Percentiles rank a stretch among this genome's conserved stretches.
phyloP scores from a whole-genome alignment of 2,797 vertebrate genomes.

The Cyclura pinguis region DNA sequence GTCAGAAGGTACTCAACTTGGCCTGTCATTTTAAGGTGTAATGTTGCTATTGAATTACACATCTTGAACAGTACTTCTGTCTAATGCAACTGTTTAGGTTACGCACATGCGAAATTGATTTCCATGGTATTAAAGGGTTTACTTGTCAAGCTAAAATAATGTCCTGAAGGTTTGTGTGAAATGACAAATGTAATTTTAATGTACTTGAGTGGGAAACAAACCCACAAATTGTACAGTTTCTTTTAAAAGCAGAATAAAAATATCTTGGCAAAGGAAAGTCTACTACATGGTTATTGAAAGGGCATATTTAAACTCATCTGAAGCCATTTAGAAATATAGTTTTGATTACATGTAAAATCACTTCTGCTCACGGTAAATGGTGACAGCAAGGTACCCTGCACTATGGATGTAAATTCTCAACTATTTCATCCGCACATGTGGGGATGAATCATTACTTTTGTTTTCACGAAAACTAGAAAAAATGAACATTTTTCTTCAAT shows the following conservation, averaged over 20 bases:
- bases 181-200: constrained; percentile 24
- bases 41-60: constrained; percentile 11
- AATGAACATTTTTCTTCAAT: no score
- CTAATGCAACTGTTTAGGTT: constrained; percentile 41
- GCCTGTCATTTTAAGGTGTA: constrained; percentile 4
- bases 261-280: not conserved
- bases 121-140: constrained; percentile 43
- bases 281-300: not conserved
- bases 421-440: no score
- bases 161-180: not conserved
- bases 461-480: no score
- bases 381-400: no score
- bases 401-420: no score
- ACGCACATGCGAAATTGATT: constrained; percentile 47
- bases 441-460: no score
- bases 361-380: no score
- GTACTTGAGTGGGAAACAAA: not conserved
- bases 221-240: not conserved
- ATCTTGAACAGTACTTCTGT: constrained; percentile 30
- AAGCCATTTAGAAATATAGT: no score
- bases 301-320: no score
- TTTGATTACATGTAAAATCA: no score
- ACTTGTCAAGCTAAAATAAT: constrained; percentile 41
- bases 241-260: constrained; percentile 25
- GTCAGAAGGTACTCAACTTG: not conserved